These are phyloP conservation scores for Prorops nasuta DNA, from an alignment of 1,140 invertebrate genomes.

Conservation along the genomic window DNA sequence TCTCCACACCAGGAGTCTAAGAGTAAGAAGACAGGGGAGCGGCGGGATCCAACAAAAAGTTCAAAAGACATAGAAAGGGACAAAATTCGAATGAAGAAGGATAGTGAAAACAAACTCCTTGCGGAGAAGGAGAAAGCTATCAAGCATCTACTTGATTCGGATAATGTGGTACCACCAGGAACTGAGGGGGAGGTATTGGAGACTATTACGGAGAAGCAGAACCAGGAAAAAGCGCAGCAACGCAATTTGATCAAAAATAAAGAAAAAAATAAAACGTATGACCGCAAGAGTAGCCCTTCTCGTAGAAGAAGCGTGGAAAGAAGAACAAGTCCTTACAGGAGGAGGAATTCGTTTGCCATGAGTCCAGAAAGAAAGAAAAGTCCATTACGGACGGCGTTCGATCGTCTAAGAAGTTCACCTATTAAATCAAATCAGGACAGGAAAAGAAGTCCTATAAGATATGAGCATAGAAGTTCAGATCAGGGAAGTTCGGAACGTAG, in stretches of 20 bases:
- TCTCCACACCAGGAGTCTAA: background rate
- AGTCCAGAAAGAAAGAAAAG: conserved; percentile 33
- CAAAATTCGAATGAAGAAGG: conserved; percentile 45
- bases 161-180: conserved; percentile 52
- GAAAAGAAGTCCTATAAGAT: conserved; percentile 20
- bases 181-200: conserved; percentile 50
- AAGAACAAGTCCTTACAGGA: conserved; percentile 34
- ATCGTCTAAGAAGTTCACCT: conserved; percentile 17
- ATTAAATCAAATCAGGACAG: conserved; percentile 28
- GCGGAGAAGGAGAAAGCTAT: conserved; percentile 54
- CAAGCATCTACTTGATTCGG: conserved; percentile 50
- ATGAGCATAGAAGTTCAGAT: conserved; percentile 19
- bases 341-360: conserved; percentile 28
- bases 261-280: conserved; percentile 32
- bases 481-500: conserved; percentile 37
- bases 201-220: conserved; percentile 43
- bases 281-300: conserved; percentile 33
- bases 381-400: conserved; percentile 13
- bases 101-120: conserved; percentile 48
- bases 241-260: conserved; percentile 19
- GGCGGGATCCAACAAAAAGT: conserved; percentile 51
- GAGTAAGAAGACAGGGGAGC: conserved; percentile 14
- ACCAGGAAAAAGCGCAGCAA: conserved; percentile 22
- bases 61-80: conserved; percentile 52
- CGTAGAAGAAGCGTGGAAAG: conserved; percentile 34